These are phyloP conservation scores for Scaeva pyrastri DNA, from an alignment of 2,888 invertebrate genomes.

Conservation along the genomic window DNA sequence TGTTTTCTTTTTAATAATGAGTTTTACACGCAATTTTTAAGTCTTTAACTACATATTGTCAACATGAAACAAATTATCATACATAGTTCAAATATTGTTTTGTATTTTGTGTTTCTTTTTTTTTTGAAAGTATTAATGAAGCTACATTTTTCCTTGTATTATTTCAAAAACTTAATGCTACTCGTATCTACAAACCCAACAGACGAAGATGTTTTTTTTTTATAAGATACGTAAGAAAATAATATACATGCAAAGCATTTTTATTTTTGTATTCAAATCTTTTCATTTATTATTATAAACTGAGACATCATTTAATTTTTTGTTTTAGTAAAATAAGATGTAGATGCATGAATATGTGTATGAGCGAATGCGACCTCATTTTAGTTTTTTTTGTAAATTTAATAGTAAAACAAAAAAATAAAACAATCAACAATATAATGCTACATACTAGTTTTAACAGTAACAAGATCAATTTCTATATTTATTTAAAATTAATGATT, in stretches of 20 bases:
- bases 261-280: slow-evolving; percentile 34
- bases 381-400: background rate
- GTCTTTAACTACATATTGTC: background rate
- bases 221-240: slow-evolving; percentile 3
- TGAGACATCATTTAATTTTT: slow-evolving; percentile 60
- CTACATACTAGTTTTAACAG: slow-evolving; percentile 72
- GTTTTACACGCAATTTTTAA: no score
- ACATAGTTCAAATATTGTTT: background rate
- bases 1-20: no score
- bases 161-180: slow-evolving; percentile 74
- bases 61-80: background rate
- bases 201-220: slow-evolving; percentile 18
- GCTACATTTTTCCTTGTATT: slow-evolving; percentile 65
- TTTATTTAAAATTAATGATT: slow-evolving; percentile 55
- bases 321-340: slow-evolving; percentile 43
- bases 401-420: slow-evolving; percentile 39
- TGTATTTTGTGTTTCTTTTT: slow-evolving; percentile 6
- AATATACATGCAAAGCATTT: slow-evolving; percentile 31
- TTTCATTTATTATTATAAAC: slow-evolving; percentile 29
- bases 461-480: slow-evolving; percentile 67
- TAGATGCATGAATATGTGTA: slow-evolving; percentile 55
- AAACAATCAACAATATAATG: slow-evolving; percentile 63
- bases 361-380: slow-evolving; percentile 22
- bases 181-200: slow-evolving; percentile 67
- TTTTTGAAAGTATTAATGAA: slow-evolving; percentile 29